Conservation (phyloP, 2,113 vertebrate genomes). For the Mustelus asterias region DNA sequence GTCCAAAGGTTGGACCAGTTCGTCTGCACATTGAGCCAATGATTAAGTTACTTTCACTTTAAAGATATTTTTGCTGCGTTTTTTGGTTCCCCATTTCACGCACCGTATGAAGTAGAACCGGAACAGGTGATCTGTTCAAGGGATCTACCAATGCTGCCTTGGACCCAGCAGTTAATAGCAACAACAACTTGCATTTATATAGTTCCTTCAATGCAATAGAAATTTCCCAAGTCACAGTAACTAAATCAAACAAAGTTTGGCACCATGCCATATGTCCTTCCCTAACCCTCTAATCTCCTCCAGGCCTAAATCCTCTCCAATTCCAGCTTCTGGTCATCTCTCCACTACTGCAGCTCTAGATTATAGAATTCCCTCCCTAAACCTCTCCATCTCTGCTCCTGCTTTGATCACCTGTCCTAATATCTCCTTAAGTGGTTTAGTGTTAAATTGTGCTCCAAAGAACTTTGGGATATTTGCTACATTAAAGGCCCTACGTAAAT, state of each 20-base stretch:
- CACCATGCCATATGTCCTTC: too few species aligned
- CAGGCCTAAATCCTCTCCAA: neutral
- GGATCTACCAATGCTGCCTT: neutral
- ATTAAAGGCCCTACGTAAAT: neutral
- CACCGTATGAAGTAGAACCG: neutral
- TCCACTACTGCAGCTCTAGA: neutral
- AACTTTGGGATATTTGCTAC: neutral
- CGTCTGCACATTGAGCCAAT: neutral
- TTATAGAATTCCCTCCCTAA: neutral
- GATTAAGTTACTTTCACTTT: neutral
- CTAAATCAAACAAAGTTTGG: neutral
- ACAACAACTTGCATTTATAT: neutral
- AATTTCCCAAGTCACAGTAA: neutral
- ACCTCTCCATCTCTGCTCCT: neutral
- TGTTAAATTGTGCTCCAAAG: neutral
- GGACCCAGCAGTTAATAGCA: neutral
- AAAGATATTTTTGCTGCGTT: neutral
- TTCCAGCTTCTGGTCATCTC: neutral
- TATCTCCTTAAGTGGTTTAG: neutral
- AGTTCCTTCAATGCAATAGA: neutral
- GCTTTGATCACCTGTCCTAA: neutral
- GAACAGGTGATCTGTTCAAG: neutral
- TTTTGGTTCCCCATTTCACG: neutral
- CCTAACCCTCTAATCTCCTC: neutral
- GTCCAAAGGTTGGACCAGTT: neutral